Evolutionary conservation across 2,113 vertebrate species (phyloP), one percentile per base, ranked within the genome.

Genomic region (Cairina moschata): DNA sequence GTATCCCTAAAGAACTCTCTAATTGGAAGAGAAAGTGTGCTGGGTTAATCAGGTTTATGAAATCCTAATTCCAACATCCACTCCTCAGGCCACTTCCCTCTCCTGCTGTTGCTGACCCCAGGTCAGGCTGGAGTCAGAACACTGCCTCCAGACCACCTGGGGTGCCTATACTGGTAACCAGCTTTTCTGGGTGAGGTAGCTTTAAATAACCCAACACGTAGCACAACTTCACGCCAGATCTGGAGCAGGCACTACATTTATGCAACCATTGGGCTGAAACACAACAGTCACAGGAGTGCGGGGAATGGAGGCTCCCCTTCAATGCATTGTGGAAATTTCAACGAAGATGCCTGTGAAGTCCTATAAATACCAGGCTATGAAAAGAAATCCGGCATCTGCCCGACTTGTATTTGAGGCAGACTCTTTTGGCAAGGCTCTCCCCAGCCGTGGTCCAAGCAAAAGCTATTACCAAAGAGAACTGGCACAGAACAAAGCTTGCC

Each of bases 281-380:
- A 60, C 1, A 1, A 3, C 0, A 74, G 73, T 38, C 32, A 42
- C 44, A 26, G 9, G n/a, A 75, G 9, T 9, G 2, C 0, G 2
- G 4, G 29, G 13, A 11, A 29, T 31, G 25, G 56, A 63, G 60
- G n/a, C n/a, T n/a, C 4, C 29, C 34, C 9, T 67, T 59, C 52
- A 26, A 0, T 36, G 28, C 69, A 54, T 2, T 22, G 23, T 26
- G 16, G 32, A 63, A 59, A 55, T 12, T 5, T 38, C 28, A 55
- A 29, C 36, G 31, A 11, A 1, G 2, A 3, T 8, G 17, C 68
- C 36, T 65, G 11, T 38, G 0, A 83, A 50, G 31, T 44, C 62
- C 82, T 48, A 7, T 9, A 23, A 66, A 60, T 34, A 60, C 29
- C 65, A 73, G 2, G 9, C 17, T 18, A 3, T 6, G 40, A 63